Evolutionary conservation across 1,140 invertebrate genomes (phyloP).

Genomic region (Sitophilus oryzae): DNA sequence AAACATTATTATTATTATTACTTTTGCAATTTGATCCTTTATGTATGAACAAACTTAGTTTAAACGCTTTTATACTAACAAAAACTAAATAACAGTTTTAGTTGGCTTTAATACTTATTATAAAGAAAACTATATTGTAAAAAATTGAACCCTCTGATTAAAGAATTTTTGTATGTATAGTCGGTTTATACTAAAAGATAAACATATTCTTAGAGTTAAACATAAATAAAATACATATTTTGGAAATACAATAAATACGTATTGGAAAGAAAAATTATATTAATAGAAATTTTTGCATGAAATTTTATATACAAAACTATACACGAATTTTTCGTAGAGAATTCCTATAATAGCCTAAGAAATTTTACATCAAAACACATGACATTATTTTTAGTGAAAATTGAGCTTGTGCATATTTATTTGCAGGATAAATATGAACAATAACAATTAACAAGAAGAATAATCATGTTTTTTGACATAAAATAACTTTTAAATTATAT

Average conservation of each 20-base stretch:
- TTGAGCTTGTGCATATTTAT: neutral
- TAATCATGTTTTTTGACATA: too few relatives aligned
- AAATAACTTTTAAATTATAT: too few relatives aligned
- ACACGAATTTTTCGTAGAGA: slow-evolving; percentile 11
- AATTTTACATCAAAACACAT: neutral
- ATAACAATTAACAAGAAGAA: too few relatives aligned
- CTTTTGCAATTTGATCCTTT: too few relatives aligned
- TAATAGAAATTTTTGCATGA: slow-evolving; percentile 15
- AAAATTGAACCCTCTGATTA: slow-evolving; percentile 18
- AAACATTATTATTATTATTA: too few relatives aligned
- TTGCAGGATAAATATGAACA: slow-evolving; percentile 10
- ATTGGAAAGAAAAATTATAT: slow-evolving; percentile 2
- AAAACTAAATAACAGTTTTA: neutral
- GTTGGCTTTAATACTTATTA: neutral
- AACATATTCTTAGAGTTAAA: slow-evolving; percentile 1
- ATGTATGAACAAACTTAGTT: too few relatives aligned
- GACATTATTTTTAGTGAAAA: too few relatives aligned
- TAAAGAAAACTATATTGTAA: neutral
- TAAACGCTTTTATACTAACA: slow-evolving; percentile 10
- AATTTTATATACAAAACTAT: slow-evolving; percentile 24
- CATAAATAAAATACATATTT: slow-evolving; percentile 1
- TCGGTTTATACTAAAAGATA: slow-evolving; percentile 1
- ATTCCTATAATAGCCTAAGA: neutral
- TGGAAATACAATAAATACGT: slow-evolving; percentile 7
- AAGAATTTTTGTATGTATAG: slow-evolving; percentile 15